Conservation (phyloP, 2,797 vertebrate genomes). For the Oceanodroma leucorhoa region DNA sequence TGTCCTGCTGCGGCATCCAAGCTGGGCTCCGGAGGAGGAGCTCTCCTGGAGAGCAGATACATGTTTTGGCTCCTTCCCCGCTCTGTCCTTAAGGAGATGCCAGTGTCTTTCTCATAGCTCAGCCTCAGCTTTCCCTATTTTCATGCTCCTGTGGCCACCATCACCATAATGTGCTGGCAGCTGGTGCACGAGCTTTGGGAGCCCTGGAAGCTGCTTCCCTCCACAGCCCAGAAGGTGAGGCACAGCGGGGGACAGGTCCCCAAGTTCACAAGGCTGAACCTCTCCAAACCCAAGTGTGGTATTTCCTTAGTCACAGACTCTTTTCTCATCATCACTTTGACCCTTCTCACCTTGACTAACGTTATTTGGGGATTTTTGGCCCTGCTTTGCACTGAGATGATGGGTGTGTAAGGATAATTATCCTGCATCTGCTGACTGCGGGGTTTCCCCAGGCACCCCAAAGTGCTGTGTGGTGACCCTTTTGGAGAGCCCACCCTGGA, state of each 20-base stretch:
- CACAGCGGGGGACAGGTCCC: neutral
- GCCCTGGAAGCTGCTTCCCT: neutral
- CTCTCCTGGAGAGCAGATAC: neutral
- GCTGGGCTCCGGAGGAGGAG: neutral
- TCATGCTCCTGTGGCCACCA: neutral
- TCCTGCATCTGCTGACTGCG: neutral
- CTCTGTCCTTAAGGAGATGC: constrained; percentile 11
- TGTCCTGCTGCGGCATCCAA: neutral
- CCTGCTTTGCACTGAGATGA: neutral
- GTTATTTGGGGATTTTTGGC: neutral
- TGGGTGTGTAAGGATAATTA: neutral
- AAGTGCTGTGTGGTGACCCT: rapidly evolving
- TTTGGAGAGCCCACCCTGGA: neutral
- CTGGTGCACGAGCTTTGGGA: neutral
- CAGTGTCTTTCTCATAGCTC: neutral
- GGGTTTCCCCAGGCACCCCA: neutral
- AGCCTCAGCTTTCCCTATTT: neutral
- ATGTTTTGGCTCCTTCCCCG: neutral
- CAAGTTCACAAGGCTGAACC: neutral
- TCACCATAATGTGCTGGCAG: neutral
- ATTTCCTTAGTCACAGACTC: neutral
- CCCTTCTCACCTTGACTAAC: neutral
- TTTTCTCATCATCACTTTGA: neutral
- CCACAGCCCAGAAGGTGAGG: neutral
- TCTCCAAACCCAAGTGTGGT: neutral